Evolutionary conservation across 2,797 vertebrate genomes (phyloP).

Genomic region (Chrysocyon brachyurus): DNA sequence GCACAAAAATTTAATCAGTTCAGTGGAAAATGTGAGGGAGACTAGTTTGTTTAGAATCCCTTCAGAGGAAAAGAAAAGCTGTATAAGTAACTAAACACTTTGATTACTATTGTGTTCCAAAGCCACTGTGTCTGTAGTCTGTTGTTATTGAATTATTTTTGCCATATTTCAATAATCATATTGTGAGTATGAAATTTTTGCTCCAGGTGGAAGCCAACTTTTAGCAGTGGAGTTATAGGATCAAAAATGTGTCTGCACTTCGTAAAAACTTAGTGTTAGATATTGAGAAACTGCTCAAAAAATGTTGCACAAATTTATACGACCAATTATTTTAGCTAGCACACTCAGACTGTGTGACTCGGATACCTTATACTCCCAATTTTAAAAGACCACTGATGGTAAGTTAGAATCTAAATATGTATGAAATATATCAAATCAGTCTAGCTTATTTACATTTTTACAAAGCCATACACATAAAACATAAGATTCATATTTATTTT

Average conservation of each 20-base stretch:
- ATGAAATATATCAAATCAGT: neutral
- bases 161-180: neutral
- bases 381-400: neutral
- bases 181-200: neutral
- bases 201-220: neutral
- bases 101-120: neutral
- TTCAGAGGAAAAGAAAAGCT: neutral
- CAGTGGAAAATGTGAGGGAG: neutral
- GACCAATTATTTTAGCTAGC: neutral
- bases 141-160: slow-evolving; percentile 28
- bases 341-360: neutral
- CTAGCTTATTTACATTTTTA: neutral
- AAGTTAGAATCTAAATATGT: neutral
- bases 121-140: neutral
- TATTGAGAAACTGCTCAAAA: neutral
- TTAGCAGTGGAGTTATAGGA: neutral
- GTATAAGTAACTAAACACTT: neutral
- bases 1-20: neutral
- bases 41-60: neutral
- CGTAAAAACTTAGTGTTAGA: neutral
- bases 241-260: neutral
- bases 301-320: neutral
- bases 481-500: neutral
- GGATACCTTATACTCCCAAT: neutral
- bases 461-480: neutral